Evolutionary conservation across 1,140 invertebrate species (phyloP).

Genomic region (Panagrolaimus sp.): DNA sequence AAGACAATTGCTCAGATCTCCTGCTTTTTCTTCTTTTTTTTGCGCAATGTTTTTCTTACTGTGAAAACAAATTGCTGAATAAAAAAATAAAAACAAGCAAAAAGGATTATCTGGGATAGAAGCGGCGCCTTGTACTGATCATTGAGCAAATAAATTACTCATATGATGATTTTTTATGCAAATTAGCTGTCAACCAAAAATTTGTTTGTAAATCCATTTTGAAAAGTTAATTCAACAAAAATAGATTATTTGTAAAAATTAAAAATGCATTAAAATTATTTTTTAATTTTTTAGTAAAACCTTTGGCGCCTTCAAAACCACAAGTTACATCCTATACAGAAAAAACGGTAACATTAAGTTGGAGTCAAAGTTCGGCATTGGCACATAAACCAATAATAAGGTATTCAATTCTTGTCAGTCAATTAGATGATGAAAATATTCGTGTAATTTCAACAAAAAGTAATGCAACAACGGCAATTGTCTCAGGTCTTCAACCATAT

Average conservation of each 20-base stretch:
- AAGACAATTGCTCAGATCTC: not conserved
- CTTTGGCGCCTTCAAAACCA: constrained; percentile 46
- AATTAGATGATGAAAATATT: constrained; percentile 47
- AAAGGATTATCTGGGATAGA: constrained; percentile 1
- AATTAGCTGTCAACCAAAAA: constrained; percentile 6
- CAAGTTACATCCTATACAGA: constrained; percentile 46
- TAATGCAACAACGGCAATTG: constrained; percentile 37
- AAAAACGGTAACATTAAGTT: constrained; percentile 43
- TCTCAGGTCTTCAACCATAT: constrained; percentile 40
- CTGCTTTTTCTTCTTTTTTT: not conserved
- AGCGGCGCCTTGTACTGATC: constrained; percentile 1
- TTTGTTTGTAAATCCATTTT: not conserved
- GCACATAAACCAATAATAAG: constrained; percentile 52
- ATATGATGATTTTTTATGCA: constrained; percentile 14
- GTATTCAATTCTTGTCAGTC: constrained; percentile 49
- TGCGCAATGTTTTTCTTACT: constrained; percentile 13
- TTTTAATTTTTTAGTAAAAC: constrained; percentile 42
- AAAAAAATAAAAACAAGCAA: not conserved
- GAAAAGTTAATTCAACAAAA: constrained; percentile 3
- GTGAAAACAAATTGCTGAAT: constrained; percentile 4
- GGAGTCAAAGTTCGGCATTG: constrained; percentile 48
- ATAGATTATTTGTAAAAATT: too few species aligned
- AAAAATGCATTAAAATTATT: too few species aligned
- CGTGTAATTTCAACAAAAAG: constrained; percentile 44
- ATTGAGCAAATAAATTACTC: not conserved